phyloP scores from a whole-genome alignment of 2,113 vertebrate species.

The Meleagris gallopavo region DNA sequence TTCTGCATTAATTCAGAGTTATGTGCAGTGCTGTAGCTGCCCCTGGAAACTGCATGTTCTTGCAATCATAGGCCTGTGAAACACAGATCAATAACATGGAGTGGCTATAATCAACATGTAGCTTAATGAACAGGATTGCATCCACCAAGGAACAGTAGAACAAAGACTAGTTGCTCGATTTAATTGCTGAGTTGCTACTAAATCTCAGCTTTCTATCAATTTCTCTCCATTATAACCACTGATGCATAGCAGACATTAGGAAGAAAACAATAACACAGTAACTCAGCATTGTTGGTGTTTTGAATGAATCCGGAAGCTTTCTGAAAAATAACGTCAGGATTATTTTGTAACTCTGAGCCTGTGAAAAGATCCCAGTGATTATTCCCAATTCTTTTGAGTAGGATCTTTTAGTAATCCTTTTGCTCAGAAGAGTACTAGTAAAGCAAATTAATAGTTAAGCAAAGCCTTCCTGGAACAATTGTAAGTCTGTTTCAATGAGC shows the following conservation, averaged over 20 bases:
- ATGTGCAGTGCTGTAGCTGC: slow-evolving; percentile 31
- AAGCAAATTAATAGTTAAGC: slow-evolving; percentile 59
- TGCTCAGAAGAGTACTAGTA: slow-evolving; percentile 33
- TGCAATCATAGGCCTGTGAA: slow-evolving; percentile 62
- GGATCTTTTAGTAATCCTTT: slow-evolving; percentile 39
- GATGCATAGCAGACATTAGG: slow-evolving; percentile 76
- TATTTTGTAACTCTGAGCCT: slow-evolving; percentile 42
- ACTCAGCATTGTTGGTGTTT: slow-evolving; percentile 70
- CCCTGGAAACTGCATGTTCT: slow-evolving; percentile 58
- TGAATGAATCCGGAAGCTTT: slow-evolving; percentile 39
- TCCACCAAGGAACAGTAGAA: slow-evolving; percentile 74
- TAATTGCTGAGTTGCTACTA: slow-evolving; percentile 81
- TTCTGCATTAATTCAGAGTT: slow-evolving; percentile 35
- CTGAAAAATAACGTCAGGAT: slow-evolving; percentile 49
- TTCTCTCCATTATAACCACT: slow-evolving; percentile 73
- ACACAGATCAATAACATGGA: slow-evolving; percentile 75
- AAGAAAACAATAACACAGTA: slow-evolving; percentile 75
- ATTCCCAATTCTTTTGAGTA: slow-evolving; percentile 39
- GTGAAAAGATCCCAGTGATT: slow-evolving; percentile 37
- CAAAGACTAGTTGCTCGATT: slow-evolving; percentile 81
- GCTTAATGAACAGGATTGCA: slow-evolving; percentile 79
- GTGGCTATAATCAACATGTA: slow-evolving; percentile 79
- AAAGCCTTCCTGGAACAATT: slow-evolving; percentile 42
- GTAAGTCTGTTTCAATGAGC: slow-evolving; percentile 30
- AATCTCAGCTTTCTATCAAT: slow-evolving; percentile 80